phyloP scores from a whole-genome alignment of 2,113 vertebrate genomes.

The Meles meles region DNA sequence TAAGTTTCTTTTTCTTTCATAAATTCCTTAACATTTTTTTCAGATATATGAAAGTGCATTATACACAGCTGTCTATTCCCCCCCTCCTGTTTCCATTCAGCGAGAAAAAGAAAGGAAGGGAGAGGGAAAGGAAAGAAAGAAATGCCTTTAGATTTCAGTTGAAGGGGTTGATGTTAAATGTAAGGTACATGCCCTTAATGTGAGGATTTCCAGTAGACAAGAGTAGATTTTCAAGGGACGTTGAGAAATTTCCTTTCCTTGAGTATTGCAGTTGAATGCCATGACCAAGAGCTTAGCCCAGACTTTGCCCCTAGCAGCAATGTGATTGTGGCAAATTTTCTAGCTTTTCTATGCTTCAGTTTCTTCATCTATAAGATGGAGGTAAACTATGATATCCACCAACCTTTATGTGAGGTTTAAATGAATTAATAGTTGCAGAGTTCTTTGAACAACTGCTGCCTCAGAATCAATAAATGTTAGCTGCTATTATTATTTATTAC shows the following conservation, averaged over 20 bases:
- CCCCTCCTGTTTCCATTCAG: background rate
- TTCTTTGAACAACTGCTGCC: background rate
- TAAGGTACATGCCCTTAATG: background rate
- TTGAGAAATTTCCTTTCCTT: background rate
- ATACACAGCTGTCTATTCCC: background rate
- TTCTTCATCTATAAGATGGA: background rate
- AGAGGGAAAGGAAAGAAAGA: background rate
- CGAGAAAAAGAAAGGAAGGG: background rate
- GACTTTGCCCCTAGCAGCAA: background rate
- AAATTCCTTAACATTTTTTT: constrained; percentile 23
- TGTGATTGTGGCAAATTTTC: background rate
- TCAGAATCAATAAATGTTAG: background rate
- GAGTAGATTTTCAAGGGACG: background rate
- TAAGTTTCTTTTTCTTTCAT: constrained; percentile 46
- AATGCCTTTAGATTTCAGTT: background rate
- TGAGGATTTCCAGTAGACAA: background rate
- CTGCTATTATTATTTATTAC: background rate
- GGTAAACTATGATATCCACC: background rate
- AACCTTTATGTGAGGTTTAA: background rate
- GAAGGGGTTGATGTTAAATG: background rate
- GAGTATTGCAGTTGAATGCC: background rate
- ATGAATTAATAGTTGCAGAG: background rate
- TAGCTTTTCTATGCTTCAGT: background rate
- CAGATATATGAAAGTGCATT: background rate
- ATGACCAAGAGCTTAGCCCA: background rate